Conservation (phyloP, 1,140 invertebrate genomes). For the Cydia amplana region DNA sequence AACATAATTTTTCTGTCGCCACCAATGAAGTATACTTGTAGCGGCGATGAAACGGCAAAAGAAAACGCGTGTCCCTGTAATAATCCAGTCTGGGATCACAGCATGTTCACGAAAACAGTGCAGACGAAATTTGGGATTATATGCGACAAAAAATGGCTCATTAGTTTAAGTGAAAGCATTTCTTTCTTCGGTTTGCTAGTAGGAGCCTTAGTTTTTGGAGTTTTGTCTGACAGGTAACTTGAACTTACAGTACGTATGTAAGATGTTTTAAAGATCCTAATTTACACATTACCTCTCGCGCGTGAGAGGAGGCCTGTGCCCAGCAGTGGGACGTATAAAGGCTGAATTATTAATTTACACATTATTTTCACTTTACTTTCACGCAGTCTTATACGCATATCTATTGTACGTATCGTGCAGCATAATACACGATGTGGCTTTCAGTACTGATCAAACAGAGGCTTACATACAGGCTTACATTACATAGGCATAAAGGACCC, state of each 20-base stretch:
- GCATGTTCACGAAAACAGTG: conserved; percentile 57
- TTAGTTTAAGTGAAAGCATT: conserved; percentile 61
- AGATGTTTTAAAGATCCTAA: too few species aligned
- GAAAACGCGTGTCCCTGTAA: conserved; percentile 58
- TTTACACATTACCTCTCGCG: too few species aligned
- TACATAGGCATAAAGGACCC: too few species aligned
- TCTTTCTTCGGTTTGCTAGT: conserved; percentile 53
- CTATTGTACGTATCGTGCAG: too few species aligned
- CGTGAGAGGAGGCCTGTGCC: too few species aligned
- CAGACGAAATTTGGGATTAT: conserved; percentile 57
- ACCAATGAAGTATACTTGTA: conserved; percentile 52
- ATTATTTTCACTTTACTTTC: too few species aligned
- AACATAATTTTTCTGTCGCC: conserved; percentile 61
- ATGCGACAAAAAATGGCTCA: conserved; percentile 55
- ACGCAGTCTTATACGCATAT: too few species aligned
- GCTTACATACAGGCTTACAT: too few species aligned
- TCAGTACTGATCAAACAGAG: too few species aligned
- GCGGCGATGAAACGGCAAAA: conserved; percentile 42
- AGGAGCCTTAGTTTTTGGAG: conserved; percentile 58
- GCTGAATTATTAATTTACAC: too few species aligned
- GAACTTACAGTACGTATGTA: neutral
- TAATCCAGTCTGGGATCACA: conserved; percentile 52
- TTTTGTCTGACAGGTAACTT: conserved; percentile 57
- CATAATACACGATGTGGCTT: too few species aligned
- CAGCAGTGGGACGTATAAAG: too few species aligned